A percentile compares a stretch with the other conserved stretches of the same genome.
phyloP scores from a whole-genome alignment of 92 coral and sea anemone species.

The Desmophyllum pertusum region DNA sequence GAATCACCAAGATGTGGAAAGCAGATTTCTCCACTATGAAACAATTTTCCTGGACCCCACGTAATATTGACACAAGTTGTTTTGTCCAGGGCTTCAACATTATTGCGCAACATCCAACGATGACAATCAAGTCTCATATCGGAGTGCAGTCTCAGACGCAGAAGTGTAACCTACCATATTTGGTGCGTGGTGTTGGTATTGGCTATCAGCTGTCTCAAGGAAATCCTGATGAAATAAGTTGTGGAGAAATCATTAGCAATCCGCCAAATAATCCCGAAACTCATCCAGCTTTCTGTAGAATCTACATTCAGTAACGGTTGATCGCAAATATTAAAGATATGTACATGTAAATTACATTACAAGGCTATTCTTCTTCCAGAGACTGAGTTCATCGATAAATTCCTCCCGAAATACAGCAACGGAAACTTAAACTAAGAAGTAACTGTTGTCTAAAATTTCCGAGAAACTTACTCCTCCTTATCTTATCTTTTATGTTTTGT shows the following conservation, averaged over 20 bases:
- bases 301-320: neutral
- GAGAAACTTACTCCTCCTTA: too few species aligned
- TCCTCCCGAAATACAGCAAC: too few species aligned
- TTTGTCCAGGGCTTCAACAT: slow-evolving; percentile 1
- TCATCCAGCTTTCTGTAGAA: neutral
- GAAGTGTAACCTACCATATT: neutral
- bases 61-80: neutral
- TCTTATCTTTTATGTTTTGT: too few species aligned
- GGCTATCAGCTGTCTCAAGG: neutral
- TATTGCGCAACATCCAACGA: neutral
- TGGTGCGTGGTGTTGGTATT: slow-evolving; percentile 17
- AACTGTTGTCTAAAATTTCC: too few species aligned
- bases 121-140: neutral
- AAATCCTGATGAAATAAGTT: neutral
- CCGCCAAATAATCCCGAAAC: neutral
- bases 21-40: neutral
- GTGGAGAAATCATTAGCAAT: neutral
- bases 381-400: too few species aligned
- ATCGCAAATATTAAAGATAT: neutral
- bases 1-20: neutral
- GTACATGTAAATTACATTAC: too few species aligned
- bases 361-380: too few species aligned
- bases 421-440: too few species aligned
- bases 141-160: slow-evolving; percentile 2
- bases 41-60: neutral